phyloP scores from a whole-genome alignment of 2,113 vertebrate genomes.

The Falcunculus frontatus region DNA sequence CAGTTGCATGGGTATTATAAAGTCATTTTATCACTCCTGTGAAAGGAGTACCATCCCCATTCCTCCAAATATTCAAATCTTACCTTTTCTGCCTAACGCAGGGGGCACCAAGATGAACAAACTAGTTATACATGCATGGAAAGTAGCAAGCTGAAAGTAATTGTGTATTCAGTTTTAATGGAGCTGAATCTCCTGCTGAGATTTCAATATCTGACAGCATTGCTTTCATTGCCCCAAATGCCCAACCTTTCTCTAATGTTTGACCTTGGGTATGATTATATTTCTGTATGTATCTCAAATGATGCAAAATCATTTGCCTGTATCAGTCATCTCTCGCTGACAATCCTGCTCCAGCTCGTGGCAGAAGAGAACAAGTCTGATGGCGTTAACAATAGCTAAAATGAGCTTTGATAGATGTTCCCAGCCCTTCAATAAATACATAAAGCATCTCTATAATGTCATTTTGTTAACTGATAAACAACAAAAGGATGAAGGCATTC shows the following conservation, averaged over 20 bases:
- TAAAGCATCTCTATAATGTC: slow-evolving; percentile 50
- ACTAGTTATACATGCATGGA: slow-evolving; percentile 66
- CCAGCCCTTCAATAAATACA: slow-evolving; percentile 30
- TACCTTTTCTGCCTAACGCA: slow-evolving; percentile 44
- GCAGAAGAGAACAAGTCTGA: slow-evolving; percentile 35
- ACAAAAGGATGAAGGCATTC: slow-evolving; percentile 41
- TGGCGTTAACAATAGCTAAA: slow-evolving; percentile 45
- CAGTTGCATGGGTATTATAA: neutral
- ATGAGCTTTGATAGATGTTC: slow-evolving; percentile 54
- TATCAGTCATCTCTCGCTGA: slow-evolving; percentile 55
- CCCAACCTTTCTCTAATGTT: slow-evolving; percentile 70
- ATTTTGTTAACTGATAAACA: slow-evolving; percentile 55
- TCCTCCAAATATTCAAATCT: slow-evolving; percentile 29
- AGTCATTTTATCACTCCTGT: neutral
- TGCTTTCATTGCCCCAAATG: slow-evolving; percentile 69
- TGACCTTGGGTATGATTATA: slow-evolving; percentile 75
- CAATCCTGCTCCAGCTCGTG: slow-evolving; percentile 44
- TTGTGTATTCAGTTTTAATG: slow-evolving; percentile 75
- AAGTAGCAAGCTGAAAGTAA: slow-evolving; percentile 66
- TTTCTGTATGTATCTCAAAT: slow-evolving; percentile 62
- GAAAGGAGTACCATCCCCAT: neutral
- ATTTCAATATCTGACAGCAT: slow-evolving; percentile 76
- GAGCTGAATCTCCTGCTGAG: slow-evolving; percentile 75
- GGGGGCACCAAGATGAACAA: slow-evolving; percentile 71
- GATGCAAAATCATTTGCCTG: slow-evolving; percentile 59